A percentile compares a stretch with the other conserved stretches of the same genome.
These are phyloP conservation scores for Pseudomyrmex concolor DNA, from an alignment of 1,140 invertebrate species.

Conservation along the genomic window DNA sequence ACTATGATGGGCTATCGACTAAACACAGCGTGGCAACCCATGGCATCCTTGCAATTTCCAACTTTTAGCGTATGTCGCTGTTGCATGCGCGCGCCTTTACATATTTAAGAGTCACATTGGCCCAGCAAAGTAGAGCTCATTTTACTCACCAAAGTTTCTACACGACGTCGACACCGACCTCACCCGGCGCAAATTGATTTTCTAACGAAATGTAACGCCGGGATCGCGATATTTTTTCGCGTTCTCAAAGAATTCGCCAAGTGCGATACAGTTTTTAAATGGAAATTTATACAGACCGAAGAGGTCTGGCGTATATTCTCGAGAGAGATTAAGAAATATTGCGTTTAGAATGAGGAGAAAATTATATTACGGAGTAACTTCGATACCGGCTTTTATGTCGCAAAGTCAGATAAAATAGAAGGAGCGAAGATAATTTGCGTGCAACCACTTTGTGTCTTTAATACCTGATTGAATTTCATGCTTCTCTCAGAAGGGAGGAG, in stretches of 20 bases:
- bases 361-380: too few species aligned
- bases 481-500: not conserved
- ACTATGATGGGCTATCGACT: conserved; percentile 16
- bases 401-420: too few species aligned
- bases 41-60: conserved; percentile 42
- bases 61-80: conserved; percentile 10
- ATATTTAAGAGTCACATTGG: conserved; percentile 46
- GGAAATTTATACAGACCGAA: conserved; percentile 16
- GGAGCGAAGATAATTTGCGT: too few species aligned
- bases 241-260: conserved; percentile 2
- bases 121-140: conserved; percentile 40
- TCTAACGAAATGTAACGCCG: conserved; percentile 49
- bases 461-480: conserved; percentile 36
- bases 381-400: too few species aligned
- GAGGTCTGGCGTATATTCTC: not conserved
- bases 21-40: not conserved
- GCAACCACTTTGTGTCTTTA: conserved; percentile 5
- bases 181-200: conserved; percentile 43
- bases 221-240: conserved; percentile 8
- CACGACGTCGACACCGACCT: not conserved
- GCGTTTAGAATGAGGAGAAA: not conserved
- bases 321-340: not conserved
- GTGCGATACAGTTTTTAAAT: conserved; percentile 24
- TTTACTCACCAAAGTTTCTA: conserved; percentile 41
- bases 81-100: conserved; percentile 29